Conservation (phyloP, 1,140 invertebrate species). For the Drosophila nigromelanica region DNA sequence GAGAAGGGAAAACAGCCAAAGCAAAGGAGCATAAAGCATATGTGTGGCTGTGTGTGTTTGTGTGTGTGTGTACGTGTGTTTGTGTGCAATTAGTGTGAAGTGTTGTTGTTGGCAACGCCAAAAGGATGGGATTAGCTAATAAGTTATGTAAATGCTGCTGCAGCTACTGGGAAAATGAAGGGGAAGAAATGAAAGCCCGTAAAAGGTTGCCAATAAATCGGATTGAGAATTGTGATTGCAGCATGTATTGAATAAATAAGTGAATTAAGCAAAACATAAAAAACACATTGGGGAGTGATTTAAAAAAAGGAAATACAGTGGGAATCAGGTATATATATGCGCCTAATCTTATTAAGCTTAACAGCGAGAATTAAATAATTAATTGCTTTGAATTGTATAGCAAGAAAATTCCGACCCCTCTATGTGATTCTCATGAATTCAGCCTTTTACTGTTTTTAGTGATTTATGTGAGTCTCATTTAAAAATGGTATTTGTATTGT, state of each 20-base stretch:
- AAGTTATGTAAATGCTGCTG: slow-evolving; percentile 64
- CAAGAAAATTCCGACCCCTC: too few species aligned
- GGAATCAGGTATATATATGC: too few species aligned
- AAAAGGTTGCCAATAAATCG: slow-evolving; percentile 61
- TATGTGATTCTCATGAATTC: too few species aligned
- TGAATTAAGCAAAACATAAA: slow-evolving; percentile 24
- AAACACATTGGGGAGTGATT: slow-evolving; percentile 18
- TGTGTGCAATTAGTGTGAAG: slow-evolving; percentile 58
- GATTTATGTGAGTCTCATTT: too few species aligned
- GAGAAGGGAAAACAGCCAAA: background rate
- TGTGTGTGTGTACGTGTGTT: slow-evolving; percentile 3
- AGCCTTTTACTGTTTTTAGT: too few species aligned
- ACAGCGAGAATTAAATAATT: too few species aligned
- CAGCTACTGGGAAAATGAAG: background rate
- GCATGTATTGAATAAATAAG: slow-evolving; percentile 58
- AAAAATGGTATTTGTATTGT: too few species aligned
- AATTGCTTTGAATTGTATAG: too few species aligned
- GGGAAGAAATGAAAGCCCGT: background rate
- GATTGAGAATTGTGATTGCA: slow-evolving; percentile 46
- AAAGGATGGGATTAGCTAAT: slow-evolving; percentile 58
- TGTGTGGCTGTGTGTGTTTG: slow-evolving; percentile 2
- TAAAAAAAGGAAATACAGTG: slow-evolving; percentile 6
- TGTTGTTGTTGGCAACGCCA: slow-evolving; percentile 27
- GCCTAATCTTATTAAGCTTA: too few species aligned
- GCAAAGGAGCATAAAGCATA: background rate